A percentile compares a stretch with the other conserved stretches of the same genome.
Evolutionary conservation across 2,797 vertebrate species (phyloP).

Genomic region (Geotrypetes seraphini): DNA sequence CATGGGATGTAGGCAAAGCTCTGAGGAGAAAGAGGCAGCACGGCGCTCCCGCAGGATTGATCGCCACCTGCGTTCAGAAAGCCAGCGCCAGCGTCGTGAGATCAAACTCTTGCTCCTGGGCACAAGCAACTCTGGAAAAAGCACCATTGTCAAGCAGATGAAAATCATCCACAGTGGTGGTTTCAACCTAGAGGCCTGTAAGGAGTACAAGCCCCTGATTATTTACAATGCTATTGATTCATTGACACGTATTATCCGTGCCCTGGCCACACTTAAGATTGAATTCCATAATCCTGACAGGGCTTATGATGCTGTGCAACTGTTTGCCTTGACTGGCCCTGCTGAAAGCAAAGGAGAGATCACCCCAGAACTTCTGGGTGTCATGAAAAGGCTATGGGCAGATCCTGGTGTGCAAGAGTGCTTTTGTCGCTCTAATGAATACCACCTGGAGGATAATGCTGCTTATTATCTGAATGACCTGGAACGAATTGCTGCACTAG

Average conservation of each 20-base stretch:
- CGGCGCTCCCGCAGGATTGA: conserved; percentile 93
- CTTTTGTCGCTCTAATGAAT: conserved; percentile 93
- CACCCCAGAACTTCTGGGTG: conserved; percentile 82
- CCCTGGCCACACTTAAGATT: conserved; percentile 88
- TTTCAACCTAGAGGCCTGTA: conserved; percentile 95
- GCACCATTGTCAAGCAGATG: conserved; percentile 98
- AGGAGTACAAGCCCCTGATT: conserved; percentile 95
- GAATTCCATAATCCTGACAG: conserved; percentile 94
- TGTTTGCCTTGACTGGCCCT: conserved; percentile 92
- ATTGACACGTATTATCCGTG: conserved; percentile 93
- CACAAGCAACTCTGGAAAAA: conserved; percentile 98
- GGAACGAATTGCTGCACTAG: conserved; percentile 83
- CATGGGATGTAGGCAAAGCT: conserved; percentile 99
- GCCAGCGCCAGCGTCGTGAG: conserved; percentile 90
- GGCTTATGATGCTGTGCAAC: conserved; percentile 92
- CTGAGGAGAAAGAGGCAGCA: conserved; percentile 98
- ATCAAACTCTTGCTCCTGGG: conserved; percentile 93
- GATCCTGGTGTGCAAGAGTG: conserved; percentile 93
- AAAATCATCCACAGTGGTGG: conserved; percentile 98
- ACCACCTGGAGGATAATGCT: conserved; percentile 97
- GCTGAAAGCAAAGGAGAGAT: conserved; percentile 97
- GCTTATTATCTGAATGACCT: conserved; percentile 98
- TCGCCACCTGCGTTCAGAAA: conserved; percentile 96
- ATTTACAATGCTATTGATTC: conserved; percentile 98
- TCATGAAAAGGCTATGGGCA: conserved; percentile 93